Conservation (phyloP, 1,140 invertebrate species). For the Drosophila funebris region DNA sequence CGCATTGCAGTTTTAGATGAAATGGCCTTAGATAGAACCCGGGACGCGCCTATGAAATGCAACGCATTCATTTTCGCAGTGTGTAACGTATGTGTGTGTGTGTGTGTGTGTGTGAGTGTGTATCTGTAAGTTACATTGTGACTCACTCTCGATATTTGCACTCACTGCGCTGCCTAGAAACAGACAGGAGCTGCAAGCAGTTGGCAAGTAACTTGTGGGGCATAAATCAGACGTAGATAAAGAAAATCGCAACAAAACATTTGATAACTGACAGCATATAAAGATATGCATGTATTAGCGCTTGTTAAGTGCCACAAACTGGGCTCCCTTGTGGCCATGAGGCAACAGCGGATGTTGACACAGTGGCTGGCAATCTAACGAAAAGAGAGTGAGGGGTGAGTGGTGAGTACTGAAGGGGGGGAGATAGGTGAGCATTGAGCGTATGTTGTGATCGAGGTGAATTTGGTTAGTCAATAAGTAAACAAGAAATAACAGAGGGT, state of each 20-base stretch:
- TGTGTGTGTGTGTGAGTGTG: slow-evolving; percentile 2
- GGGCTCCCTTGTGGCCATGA: background rate
- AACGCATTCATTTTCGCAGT: slow-evolving; percentile 25
- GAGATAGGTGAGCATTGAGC: slow-evolving; percentile 27
- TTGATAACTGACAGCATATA: slow-evolving; percentile 51
- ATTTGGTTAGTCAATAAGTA: slow-evolving; percentile 9
- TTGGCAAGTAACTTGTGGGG: slow-evolving; percentile 7
- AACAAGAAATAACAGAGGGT: slow-evolving; percentile 24
- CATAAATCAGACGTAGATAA: slow-evolving; percentile 69
- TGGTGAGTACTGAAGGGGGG: too few relatives aligned
- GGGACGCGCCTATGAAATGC: slow-evolving; percentile 38
- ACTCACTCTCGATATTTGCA: slow-evolving; percentile 34
- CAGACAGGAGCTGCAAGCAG: background rate
- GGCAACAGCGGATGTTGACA: slow-evolving; percentile 51
- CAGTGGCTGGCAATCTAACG: background rate
- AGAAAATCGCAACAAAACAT: slow-evolving; percentile 60
- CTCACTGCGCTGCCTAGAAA: slow-evolving; percentile 12
- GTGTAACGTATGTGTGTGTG: slow-evolving; percentile 29
- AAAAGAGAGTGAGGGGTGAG: background rate
- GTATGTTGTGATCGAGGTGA: slow-evolving; percentile 16
- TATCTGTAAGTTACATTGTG: slow-evolving; percentile 41
- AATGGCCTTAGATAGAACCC: slow-evolving; percentile 55
- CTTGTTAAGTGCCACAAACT: slow-evolving; percentile 46
- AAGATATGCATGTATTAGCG: slow-evolving; percentile 48
- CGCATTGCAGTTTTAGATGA: slow-evolving; percentile 71